Percentiles rank a stretch among this genome's conserved stretches.
phyloP scores from a whole-genome alignment of 2,113 vertebrate genomes.

The Entelurus aequoreus region DNA sequence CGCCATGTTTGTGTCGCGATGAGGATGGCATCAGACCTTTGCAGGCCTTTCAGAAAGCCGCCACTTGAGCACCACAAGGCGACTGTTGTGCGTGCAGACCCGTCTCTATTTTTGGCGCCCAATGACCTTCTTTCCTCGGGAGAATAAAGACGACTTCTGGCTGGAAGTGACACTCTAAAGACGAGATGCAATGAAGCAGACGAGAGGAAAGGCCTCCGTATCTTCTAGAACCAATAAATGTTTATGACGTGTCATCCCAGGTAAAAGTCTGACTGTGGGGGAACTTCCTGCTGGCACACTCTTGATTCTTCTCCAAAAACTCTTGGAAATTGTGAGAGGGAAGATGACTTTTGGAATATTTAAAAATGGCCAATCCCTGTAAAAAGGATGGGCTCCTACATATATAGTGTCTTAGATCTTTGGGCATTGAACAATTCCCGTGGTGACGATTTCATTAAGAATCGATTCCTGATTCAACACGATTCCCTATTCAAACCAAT shows the following conservation, averaged over 20 bases:
- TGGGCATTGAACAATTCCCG: too few species aligned
- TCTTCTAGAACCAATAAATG: not conserved
- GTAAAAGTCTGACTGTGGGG: not conserved
- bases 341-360: not conserved
- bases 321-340: not conserved
- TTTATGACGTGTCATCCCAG: not conserved
- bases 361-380: not conserved
- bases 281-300: not conserved
- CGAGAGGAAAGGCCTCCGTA: not conserved
- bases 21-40: not conserved
- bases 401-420: not conserved
- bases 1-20: not conserved
- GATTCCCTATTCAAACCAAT: too few species aligned
- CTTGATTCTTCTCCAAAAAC: not conserved
- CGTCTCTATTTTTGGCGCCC: slow-evolving; percentile 15
- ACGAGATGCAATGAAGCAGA: not conserved
- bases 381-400: not conserved
- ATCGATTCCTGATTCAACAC: too few species aligned
- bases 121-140: slow-evolving; percentile 8
- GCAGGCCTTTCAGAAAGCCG: not conserved
- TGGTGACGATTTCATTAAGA: too few species aligned
- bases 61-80: not conserved
- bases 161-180: slow-evolving; percentile 7
- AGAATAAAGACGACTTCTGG: slow-evolving; percentile 10
- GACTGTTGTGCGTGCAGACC: not conserved